A percentile compares a stretch with the other conserved stretches of the same genome.
Evolutionary conservation across 2,888 invertebrate genomes (phyloP).

Genomic region (Acanthoscelides obtectus): DNA sequence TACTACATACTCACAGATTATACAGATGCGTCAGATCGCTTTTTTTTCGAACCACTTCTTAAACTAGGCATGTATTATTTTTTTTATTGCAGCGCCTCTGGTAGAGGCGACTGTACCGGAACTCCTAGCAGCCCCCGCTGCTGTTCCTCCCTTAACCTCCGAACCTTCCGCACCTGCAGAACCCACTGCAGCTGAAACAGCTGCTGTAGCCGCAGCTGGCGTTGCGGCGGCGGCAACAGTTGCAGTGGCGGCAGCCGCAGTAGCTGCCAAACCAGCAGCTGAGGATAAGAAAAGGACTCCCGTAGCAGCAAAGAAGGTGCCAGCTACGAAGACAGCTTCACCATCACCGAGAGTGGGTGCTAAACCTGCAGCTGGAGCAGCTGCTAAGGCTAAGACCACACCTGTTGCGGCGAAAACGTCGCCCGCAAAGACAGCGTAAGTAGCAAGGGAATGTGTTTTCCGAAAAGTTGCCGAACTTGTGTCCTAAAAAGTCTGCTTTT

Average conservation of each 20-base stretch:
- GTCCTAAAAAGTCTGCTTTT: too few species aligned
- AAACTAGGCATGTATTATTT: too few species aligned
- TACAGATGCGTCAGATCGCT: too few species aligned
- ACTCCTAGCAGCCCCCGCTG: not conserved
- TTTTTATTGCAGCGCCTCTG: constrained; percentile 12
- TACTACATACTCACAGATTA: too few species aligned
- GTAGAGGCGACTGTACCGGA: constrained; percentile 12
- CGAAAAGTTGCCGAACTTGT: too few species aligned
- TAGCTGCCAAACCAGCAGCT: constrained; percentile 20
- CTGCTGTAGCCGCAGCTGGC: constrained; percentile 7
- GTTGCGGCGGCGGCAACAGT: constrained; percentile 29
- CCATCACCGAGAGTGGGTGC: not conserved
- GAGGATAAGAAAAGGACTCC: not conserved
- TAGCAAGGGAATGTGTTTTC: too few species aligned
- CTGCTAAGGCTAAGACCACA: not conserved
- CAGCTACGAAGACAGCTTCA: not conserved
- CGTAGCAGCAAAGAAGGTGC: not conserved
- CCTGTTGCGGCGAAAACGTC: not conserved
- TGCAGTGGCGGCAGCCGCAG: constrained; percentile 19
- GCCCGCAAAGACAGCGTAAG: not conserved
- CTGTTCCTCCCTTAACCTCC: not conserved
- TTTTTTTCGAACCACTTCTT: too few species aligned
- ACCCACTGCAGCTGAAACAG: constrained; percentile 2
- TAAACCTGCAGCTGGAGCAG: too few species aligned
- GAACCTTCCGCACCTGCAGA: not conserved